Evolutionary conservation across 2,113 vertebrate genomes (phyloP).

Genomic region (Myotis yumanensis): DNA sequence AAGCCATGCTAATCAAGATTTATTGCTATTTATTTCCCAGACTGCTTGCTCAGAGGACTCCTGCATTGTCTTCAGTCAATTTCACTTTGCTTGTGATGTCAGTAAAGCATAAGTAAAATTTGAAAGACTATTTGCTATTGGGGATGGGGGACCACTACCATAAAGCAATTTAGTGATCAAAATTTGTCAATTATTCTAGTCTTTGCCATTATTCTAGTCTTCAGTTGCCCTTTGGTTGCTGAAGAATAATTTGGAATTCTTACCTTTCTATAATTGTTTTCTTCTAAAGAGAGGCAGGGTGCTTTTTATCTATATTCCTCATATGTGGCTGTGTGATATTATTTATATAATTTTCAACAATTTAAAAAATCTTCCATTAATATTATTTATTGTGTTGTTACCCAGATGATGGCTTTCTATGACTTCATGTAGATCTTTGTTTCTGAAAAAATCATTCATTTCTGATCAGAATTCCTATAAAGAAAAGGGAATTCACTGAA

Average conservation of each 20-base stretch:
- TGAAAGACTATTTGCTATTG: neutral
- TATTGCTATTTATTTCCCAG: conserved; percentile 43
- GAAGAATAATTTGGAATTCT: neutral
- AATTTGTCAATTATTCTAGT: neutral
- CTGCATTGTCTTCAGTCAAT: conserved; percentile 31
- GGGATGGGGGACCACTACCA: neutral
- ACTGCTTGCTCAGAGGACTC: conserved; percentile 19
- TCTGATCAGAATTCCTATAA: neutral
- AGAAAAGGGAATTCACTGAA: neutral
- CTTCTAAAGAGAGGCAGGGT: neutral
- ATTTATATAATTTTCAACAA: neutral
- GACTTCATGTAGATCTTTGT: neutral
- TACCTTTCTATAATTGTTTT: neutral
- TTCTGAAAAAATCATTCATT: conserved; percentile 35
- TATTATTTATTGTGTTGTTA: neutral
- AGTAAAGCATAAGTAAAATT: neutral
- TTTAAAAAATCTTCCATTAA: neutral
- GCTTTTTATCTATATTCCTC: neutral
- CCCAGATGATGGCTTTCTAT: neutral
- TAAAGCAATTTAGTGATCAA: neutral
- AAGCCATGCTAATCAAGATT: conserved; percentile 27
- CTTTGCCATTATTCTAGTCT: too few species aligned
- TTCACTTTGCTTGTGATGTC: neutral
- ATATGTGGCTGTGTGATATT: neutral
- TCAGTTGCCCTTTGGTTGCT: neutral